A percentile compares a stretch with the other conserved stretches of the same genome.
Conservation (phyloP, 23 tunicate species). For the Ascidia mentula region DNA sequence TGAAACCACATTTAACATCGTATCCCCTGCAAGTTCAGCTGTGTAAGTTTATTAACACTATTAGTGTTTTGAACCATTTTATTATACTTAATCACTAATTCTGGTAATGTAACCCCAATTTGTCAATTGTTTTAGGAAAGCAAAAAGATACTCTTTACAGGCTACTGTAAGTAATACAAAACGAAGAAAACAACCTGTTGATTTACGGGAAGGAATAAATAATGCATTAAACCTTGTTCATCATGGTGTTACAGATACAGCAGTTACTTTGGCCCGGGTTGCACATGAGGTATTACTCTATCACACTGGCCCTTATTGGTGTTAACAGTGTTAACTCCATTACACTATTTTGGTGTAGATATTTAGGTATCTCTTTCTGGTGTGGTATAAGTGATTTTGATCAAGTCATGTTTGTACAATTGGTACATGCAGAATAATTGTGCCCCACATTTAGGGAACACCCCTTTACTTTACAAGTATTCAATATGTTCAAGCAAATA, state of each 20-base stretch:
- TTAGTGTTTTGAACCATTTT: background rate
- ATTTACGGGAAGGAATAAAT: slow-evolving; percentile 86
- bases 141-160: background rate
- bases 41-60: background rate
- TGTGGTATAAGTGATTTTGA: too few relatives aligned
- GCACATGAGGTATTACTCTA: slow-evolving; percentile 47
- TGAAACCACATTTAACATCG: slow-evolving; percentile 78
- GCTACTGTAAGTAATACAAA: slow-evolving; percentile 48
- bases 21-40: slow-evolving; percentile 44
- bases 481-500: too few relatives aligned
- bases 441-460: too few relatives aligned
- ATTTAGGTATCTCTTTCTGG: background rate
- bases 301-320: background rate
- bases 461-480: too few relatives aligned
- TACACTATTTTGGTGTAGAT: background rate
- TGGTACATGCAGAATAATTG: too few relatives aligned
- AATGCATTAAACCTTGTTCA: slow-evolving; percentile 73
- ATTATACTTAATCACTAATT: background rate
- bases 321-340: background rate
- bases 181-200: slow-evolving; percentile 60
- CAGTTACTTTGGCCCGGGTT: slow-evolving; percentile 53
- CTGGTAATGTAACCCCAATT: background rate
- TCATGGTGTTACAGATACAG: slow-evolving; percentile 69
- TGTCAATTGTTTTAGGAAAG: background rate
- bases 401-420: too few relatives aligned